Base-by-base conservation (phyloP, 2,888 invertebrate genomes). In the Acanthosepion esculentum region DNA sequence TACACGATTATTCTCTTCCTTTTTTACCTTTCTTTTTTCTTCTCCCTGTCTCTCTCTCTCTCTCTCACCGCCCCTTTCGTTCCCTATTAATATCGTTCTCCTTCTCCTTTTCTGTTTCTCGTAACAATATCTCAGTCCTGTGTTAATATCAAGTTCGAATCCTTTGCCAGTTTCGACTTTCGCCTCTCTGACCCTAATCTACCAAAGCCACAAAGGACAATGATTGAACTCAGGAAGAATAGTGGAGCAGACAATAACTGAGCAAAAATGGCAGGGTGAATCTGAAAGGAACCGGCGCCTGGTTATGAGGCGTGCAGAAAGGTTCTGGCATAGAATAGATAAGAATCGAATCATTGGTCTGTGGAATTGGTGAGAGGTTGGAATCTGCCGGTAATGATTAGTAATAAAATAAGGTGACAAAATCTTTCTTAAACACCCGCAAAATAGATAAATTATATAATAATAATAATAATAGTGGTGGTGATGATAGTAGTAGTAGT, bases 131-230 rank as follows among this genome's bases (percentile, higher is more conserved):
- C 12, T 78, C 12, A 29, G 29, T 78, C 12, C 12, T 78, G 5
- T 78, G n/a, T 78, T 78, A 78, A 78, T 78, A 78, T 78, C 78
- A 15, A 78, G 78, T 78, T 78, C n/a, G n/a, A 78, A n/a, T 78
- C 78, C 78, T 15, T 78, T 12, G 78, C n/a, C 78, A 23, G 78
- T 78, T 78, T n/a, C 78, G 78, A 78, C 78, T 78, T 78, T 78
- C n/a, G 78, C 78, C n/a, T 18, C 78, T 78, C 78, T 78, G 78
- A 78, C 78, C 78, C 78, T 78, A 78, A 78, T 78, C n/a, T 78
- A 78, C 78, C n/a, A 15, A 12, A n/a, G 78, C 78, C 78, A 23
- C 78, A 78, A 78, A 78, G 78, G n/a, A 78, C 78, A 78, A 78
- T 78, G n/a, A 33, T 78, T n/a, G 78, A 78, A 78, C 15, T 78